Evolutionary conservation across 2,113 vertebrate species (phyloP).

Genomic region (Pelodiscus sinensis): DNA sequence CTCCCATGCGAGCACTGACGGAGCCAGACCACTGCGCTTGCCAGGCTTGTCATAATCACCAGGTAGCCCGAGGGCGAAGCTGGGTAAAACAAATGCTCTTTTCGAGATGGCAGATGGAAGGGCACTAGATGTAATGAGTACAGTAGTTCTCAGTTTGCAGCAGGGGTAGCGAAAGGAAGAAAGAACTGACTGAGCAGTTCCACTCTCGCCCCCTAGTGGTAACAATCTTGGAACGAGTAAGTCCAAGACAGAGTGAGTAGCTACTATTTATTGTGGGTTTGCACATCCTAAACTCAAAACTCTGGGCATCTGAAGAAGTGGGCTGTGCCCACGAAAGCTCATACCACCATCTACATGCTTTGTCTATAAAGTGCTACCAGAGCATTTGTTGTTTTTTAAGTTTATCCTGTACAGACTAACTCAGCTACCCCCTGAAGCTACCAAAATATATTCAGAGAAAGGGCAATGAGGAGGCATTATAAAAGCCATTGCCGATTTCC

Average conservation of each 20-base stretch:
- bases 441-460: no score
- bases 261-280: background rate
- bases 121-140: background rate
- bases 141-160: background rate
- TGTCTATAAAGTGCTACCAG: no score
- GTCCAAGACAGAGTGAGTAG: background rate
- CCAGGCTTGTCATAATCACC: background rate
- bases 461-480: background rate
- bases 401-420: no score
- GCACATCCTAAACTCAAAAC: no score
- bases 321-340: no score
- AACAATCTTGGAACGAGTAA: background rate
- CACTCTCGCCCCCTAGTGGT: conserved; percentile 57
- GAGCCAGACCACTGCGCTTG: background rate
- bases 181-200: background rate
- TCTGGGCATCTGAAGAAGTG: no score
- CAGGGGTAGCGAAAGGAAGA: rapidly evolving
- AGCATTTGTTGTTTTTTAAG: no score
- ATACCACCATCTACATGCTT: no score
- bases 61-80: background rate
- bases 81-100: conserved; percentile 17
- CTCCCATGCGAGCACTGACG: background rate
- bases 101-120: background rate
- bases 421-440: no score
- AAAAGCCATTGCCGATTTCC: conserved; percentile 52